Evolutionary conservation across 2,797 vertebrate genomes (phyloP), one percentile per base, ranked within the genome.

Genomic region (Lutjanus argentimaculatus): DNA sequence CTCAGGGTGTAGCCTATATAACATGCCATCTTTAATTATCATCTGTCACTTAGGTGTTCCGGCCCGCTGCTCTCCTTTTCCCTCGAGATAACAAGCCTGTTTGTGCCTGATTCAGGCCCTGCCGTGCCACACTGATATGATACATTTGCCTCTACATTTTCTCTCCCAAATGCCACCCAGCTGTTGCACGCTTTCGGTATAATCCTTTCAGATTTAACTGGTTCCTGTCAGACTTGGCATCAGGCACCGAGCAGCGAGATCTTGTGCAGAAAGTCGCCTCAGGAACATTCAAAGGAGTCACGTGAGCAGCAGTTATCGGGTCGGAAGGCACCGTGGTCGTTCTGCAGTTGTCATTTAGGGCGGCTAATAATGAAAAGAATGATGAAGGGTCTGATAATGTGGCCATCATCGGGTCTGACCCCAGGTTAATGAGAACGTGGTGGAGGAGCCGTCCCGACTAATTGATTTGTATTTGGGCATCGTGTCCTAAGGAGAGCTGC

Each of bases 341-440:
- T 73, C 16, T 61, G 21, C 19, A 16, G 42, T 9, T 68, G 45
- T 85, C 52, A 58, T 63, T 84, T 30, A 21, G 15, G 19, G 25
- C 0, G 16, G 70, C 67, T 78, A 59, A 79, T 77, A 15, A 62
- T 7, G 45, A 61, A 52, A 42, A 53, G 21, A 83, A 55, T 16
- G 67, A 88, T 67, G 64, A 67, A 70, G 21, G 22, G 36, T 56
- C 7, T 9, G 30, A 19, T 75, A 46, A 76, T 40, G 45, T 43
- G 78, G 57, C 65, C 2, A 1, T 59, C 65, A 21, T 12, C 68
- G 62, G 22, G 48, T 65, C 56, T 79, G 73, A 85, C 74, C 74
- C 19, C 2, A 1, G 82, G 86, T 87, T 89, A 88, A 88, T 74
- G 71, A 42, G 66, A 76, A 49, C 21, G 49, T 22, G 12, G 51